Evolutionary conservation across 1,140 invertebrate species (phyloP).

Genomic region (Atta texana): DNA sequence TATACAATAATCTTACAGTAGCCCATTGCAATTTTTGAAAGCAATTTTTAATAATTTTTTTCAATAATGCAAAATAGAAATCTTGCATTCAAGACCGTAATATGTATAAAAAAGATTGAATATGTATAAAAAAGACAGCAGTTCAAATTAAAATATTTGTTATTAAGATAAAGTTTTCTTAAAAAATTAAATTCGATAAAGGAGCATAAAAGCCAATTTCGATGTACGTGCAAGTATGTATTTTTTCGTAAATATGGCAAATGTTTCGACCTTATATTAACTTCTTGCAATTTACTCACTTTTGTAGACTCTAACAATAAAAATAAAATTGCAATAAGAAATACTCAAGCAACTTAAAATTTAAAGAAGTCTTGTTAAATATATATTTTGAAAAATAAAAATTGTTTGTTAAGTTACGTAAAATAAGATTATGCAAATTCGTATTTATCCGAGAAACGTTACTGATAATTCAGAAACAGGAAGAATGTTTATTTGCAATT

Average conservation of each 20-base stretch:
- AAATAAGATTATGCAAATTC: background rate
- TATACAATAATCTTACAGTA: no score
- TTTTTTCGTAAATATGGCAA: no score
- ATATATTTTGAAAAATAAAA: background rate
- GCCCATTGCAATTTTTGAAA: no score
- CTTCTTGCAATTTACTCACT: background rate
- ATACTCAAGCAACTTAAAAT: background rate
- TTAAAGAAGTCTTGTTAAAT: background rate
- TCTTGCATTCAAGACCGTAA: background rate
- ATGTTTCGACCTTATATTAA: no score
- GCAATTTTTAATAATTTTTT: background rate
- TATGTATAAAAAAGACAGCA: background rate
- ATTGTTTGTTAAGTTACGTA: background rate
- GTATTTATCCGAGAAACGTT: background rate
- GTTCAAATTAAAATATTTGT: background rate
- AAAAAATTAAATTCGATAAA: no score
- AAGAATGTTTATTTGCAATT: conserved; percentile 63
- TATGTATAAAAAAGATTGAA: background rate
- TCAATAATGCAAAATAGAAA: background rate
- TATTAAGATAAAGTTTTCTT: no score
- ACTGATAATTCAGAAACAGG: conserved; percentile 42
- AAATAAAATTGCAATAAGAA: background rate
- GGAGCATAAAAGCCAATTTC: no score
- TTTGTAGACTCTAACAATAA: background rate
- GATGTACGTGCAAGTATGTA: no score